These are phyloP conservation scores for Acromyrmex echinatior DNA, from an alignment of 1,140 invertebrate genomes.

Conservation along the genomic window DNA sequence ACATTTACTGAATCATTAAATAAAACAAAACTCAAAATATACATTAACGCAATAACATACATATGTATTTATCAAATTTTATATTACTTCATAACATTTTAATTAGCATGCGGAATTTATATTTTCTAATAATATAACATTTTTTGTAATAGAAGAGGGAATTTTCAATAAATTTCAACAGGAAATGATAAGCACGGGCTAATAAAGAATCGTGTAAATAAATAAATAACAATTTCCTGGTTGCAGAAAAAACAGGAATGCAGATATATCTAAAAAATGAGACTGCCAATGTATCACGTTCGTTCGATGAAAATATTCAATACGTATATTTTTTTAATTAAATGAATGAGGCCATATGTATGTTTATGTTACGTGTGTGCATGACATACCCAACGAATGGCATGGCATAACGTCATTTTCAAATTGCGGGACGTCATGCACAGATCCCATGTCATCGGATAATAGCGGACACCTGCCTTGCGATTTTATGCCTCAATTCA, in stretches of 20 bases:
- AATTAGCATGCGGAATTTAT: neutral
- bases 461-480: slow-evolving; percentile 42
- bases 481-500: slow-evolving; percentile 47
- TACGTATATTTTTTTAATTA: slow-evolving; percentile 38
- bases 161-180: slow-evolving; percentile 1
- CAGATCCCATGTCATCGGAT: slow-evolving; percentile 56
- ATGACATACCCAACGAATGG: slow-evolving; percentile 44
- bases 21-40: neutral
- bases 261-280: slow-evolving; percentile 47
- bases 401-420: slow-evolving; percentile 54
- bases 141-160: slow-evolving; percentile 17
- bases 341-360: slow-evolving; percentile 15
- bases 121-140: neutral
- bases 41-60: neutral
- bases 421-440: slow-evolving; percentile 55
- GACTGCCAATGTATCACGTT: slow-evolving; percentile 1
- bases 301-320: slow-evolving; percentile 37
- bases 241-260: slow-evolving; percentile 9
- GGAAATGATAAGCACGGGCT: neutral
- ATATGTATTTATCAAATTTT: neutral
- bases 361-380: slow-evolving; percentile 55
- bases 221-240: slow-evolving; percentile 45
- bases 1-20: neutral
- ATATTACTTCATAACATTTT: neutral
- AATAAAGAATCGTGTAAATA: slow-evolving; percentile 42